A percentile compares a stretch with the other conserved stretches of the same genome.
Evolutionary conservation across 2,888 invertebrate species (phyloP).

Genomic region (Acrobasis suavella): DNA sequence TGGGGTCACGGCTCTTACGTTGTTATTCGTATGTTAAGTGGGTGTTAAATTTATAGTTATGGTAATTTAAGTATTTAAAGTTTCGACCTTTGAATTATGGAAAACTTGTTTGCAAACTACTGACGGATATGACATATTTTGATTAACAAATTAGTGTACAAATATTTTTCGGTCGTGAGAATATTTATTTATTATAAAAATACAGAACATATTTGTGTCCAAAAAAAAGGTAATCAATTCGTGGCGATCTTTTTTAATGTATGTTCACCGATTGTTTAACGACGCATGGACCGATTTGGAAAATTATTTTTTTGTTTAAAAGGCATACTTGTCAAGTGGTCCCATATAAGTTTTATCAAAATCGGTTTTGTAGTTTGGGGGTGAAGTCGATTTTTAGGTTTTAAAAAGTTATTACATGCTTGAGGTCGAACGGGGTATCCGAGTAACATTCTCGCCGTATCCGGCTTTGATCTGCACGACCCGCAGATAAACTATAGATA

Average conservation of each 20-base stretch:
- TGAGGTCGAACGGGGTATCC: constrained; percentile 8
- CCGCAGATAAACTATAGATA: not conserved
- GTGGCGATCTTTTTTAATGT: too few species aligned
- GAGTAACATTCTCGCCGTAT: constrained; percentile 6
- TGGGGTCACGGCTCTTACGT: constrained; percentile 29
- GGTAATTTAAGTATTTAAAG: constrained; percentile 23
- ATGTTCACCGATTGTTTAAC: too few species aligned
- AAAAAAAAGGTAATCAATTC: too few species aligned
- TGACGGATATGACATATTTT: constrained; percentile 24
- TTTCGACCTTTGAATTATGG: constrained; percentile 14
- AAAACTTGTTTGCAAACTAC: constrained; percentile 4
- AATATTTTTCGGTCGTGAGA: not conserved
- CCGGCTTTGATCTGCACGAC: not conserved
- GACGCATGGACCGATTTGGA: too few species aligned
- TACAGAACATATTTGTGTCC: not conserved
- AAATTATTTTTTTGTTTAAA: too few species aligned
- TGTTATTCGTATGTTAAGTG: constrained; percentile 33
- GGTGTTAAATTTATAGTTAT: constrained; percentile 30
- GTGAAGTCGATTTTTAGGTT: too few species aligned
- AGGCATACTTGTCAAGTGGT: too few species aligned
- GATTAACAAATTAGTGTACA: constrained; percentile 2
- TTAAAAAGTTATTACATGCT: too few species aligned
- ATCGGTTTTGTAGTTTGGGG: too few species aligned
- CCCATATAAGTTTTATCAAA: too few species aligned
- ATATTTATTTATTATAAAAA: constrained; percentile 1